A percentile compares a stretch with the other conserved stretches of the same genome.
Conservation (phyloP, 2,888 invertebrate genomes). For the Dromius quadrimaculatus region DNA sequence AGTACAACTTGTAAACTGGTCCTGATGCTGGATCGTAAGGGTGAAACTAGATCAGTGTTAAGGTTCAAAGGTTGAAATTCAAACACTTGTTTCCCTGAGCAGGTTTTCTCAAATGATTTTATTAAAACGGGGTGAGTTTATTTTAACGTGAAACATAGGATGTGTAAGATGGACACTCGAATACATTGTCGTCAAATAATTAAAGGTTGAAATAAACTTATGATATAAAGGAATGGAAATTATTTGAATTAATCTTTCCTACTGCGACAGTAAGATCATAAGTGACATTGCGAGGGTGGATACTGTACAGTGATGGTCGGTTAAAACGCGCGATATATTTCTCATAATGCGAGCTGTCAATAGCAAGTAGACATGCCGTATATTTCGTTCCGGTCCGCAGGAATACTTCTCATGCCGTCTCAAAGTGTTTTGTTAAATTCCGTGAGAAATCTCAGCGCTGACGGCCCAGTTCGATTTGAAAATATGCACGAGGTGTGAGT, state of each 20-base stretch:
- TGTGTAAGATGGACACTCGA: background rate
- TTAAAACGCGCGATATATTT: conserved; percentile 51
- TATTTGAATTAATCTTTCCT: no score
- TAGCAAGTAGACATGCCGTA: conserved; percentile 43
- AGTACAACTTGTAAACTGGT: conserved; percentile 20
- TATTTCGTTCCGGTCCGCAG: conserved; percentile 32
- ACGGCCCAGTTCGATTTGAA: conserved; percentile 42
- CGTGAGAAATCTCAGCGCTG: conserved; percentile 42
- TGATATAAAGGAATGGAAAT: no score
- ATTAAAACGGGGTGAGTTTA: background rate
- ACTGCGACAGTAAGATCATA: no score
- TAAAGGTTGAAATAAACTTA: no score
- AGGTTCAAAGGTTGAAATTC: background rate
- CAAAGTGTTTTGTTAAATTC: conserved; percentile 51
- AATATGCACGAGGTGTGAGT: conserved; percentile 11
- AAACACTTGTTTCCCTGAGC: background rate
- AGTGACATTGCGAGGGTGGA: no score
- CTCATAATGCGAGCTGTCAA: conserved; percentile 50
- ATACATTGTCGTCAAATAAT: background rate
- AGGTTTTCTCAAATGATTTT: background rate
- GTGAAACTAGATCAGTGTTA: conserved; percentile 8
- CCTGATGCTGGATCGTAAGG: conserved; percentile 15
- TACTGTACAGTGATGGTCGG: conserved; percentile 26
- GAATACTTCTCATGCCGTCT: conserved; percentile 5
- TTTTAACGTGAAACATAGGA: background rate